Evolutionary conservation across 1,140 invertebrate species (phyloP), one percentile per base, ranked within the genome.

Genomic region (Bombus waltoni): DNA sequence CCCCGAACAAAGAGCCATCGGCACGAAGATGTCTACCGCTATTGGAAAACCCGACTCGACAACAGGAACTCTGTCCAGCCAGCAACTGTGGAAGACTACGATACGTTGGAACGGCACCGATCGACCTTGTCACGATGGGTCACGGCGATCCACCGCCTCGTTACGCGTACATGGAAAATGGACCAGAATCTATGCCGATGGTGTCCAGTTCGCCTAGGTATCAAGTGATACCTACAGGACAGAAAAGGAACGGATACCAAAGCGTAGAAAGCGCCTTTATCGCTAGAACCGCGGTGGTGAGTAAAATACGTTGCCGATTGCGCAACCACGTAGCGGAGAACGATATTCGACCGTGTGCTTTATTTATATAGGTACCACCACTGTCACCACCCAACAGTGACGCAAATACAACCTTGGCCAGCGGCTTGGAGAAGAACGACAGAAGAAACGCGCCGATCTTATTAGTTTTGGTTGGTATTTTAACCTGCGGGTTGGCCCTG

Each of bases 241-340:
- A 91, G 68, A 93, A 91, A 80, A 90, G 92, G 77, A 92, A 71
- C 68, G 91, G 87, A 8, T 95, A 95, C 66, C 91, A 94, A 38
- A 93, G 91, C 74, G 94, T 94, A 4, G 95, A 95, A 75, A 95
- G 93, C 77, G 94, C 95, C 5, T 95, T 95, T 76, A 94, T 95
- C 35, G 94, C 95, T 0, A 93, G 95, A 88, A 95, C 95, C 35
- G 95, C 95, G 18, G 95, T 95, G 40, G 95, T 95, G 82, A 94
- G 94, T 93, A 38, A 74, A 15, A 38, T 35, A 13, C n/a, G 28
- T 59, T 44, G 0, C 4, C 13, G 57, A 73, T 57, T 42, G 13
- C 32, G 53, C 25, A 74, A 87, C 40, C 4, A 6, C 4, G 22
- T 13, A 65, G 11, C 22, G 8, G 32, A 40, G 22, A 38, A 66